Base-by-base conservation (phyloP, 2,797 vertebrate species). In the Typhlichthys subterraneus region DNA sequence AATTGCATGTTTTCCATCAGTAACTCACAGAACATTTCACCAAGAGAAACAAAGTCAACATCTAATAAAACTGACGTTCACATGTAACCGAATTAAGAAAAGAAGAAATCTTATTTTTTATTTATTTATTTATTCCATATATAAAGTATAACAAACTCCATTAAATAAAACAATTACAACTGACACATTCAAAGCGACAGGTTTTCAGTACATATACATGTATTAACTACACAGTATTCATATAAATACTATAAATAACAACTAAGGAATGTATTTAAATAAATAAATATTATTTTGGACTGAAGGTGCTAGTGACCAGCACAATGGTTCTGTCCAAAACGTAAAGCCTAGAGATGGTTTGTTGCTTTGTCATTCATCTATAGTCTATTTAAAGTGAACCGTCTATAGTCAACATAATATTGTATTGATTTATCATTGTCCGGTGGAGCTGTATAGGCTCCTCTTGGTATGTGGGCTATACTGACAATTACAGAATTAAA, bases 191-290 rank as follows among this genome's bases (percentile, higher is more conserved):
- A 85, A 78, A 82, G 65, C 80, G 69, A 77, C 78, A 70, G 14
- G 52, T 38, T 56, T 23, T 66, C 75, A 74, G 61, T n/a, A 50
- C 78, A 55, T 12, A 76, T 81, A 61, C 83, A 87, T 76, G 83
- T 63, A 53, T 15, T 56, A 62, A 73, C 69, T 69, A 70, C 65
- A 69, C 76, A 76, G 61, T 73, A 73, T 83, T 45, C 54, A 70
- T 64, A 92, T 92, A 92, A 92, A 93, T 91, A 91, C 72, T 69
- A 91, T 91, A 92, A 92, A 93, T 93, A 91, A 87, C 74, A 89
- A 84, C 52, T 69, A 83, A 86, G 82, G 69, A 85, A 78, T 81
- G 70, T 57, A 72, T 81, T 92, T 91, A 90, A 92, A 93, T 93
- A 92, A 94, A 94, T 93, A 93, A 91, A 93, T 92, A 92, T 70